Conservation (phyloP, 2,113 vertebrate species). For the Ursus arctos region DNA sequence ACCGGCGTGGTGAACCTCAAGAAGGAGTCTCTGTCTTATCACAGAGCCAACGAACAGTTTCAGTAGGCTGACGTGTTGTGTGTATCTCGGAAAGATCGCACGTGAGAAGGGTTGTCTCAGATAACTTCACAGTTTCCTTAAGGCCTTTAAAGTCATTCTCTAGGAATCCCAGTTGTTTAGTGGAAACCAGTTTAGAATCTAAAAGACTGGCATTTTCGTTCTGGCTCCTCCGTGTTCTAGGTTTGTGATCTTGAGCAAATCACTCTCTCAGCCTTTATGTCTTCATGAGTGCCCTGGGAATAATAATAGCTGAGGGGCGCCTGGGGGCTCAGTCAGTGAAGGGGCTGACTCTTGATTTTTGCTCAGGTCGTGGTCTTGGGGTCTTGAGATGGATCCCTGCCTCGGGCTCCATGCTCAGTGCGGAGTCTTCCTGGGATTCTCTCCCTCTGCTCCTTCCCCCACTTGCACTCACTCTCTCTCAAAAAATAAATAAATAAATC, state of each 20-base stretch:
- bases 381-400: too few relatives aligned
- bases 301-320: not conserved
- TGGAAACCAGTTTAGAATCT: not conserved
- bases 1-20: not conserved
- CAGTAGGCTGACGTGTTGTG: accelerated
- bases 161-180: not conserved
- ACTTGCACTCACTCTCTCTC: not conserved
- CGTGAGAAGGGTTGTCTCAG: not conserved
- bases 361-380: not conserved
- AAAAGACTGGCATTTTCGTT: not conserved
- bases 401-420: not conserved
- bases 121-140: not conserved
- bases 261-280: not conserved
- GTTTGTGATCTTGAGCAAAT: not conserved
- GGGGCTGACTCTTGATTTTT: not conserved
- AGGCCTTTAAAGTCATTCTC: not conserved
- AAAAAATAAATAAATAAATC: not conserved
- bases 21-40: not conserved
- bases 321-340: not conserved
- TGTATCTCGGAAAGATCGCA: not conserved
- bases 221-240: not conserved
- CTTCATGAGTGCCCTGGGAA: not conserved
- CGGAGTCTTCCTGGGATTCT: not conserved
- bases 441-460: not conserved
- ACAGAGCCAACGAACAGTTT: accelerated